phyloP scores from a whole-genome alignment of 2,113 vertebrate genomes.

The Circaetus cinerascens region DNA sequence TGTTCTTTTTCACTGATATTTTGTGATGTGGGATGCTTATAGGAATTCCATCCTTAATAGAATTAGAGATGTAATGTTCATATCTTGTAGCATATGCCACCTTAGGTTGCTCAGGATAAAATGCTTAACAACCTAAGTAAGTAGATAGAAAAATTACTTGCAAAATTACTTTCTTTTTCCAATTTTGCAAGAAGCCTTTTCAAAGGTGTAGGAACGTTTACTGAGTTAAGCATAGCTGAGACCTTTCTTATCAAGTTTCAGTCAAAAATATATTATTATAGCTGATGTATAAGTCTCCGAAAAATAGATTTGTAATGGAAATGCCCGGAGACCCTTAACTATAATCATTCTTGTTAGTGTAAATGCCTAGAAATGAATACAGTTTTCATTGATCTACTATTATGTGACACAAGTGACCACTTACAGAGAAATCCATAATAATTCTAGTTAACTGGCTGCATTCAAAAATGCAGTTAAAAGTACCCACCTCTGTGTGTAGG shows the following conservation, averaged over 20 bases:
- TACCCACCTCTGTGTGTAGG: neutral
- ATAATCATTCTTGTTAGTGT: neutral
- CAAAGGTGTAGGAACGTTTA: neutral
- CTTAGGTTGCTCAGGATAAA: neutral
- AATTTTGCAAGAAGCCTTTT: neutral
- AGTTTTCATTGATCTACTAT: constrained; percentile 17
- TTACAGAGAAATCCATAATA: neutral
- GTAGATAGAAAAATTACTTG: neutral
- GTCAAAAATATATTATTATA: neutral
- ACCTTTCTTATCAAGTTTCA: neutral
- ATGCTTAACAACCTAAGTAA: neutral
- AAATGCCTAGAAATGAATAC: constrained; percentile 21
- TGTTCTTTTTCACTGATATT: neutral
- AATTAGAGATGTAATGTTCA: neutral
- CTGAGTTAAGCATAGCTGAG: neutral
- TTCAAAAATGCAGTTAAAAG: neutral
- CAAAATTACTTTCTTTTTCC: neutral
- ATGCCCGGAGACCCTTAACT: neutral
- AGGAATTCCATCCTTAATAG: neutral
- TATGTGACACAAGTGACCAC: constrained; percentile 15
- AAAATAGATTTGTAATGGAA: constrained; percentile 12
- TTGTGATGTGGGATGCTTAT: fast-evolving
- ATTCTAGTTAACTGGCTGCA: neutral
- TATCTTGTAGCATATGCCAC: neutral
- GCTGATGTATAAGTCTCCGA: neutral